phyloP scores from a whole-genome alignment of 2,113 vertebrate genomes.

The Melanerpes formicivorus region DNA sequence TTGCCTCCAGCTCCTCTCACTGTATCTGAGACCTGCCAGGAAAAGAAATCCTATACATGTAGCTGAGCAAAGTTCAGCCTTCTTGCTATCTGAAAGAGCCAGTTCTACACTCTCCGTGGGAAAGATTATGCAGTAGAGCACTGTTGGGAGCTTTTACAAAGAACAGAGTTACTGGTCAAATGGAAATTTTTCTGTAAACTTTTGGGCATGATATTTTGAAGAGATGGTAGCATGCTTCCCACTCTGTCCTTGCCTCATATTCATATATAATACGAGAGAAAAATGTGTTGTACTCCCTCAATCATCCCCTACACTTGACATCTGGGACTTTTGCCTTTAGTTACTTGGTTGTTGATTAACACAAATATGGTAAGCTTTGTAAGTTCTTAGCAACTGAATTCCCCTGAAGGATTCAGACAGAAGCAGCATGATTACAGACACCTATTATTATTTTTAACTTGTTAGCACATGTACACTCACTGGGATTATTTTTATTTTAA shows the following conservation, averaged over 20 bases:
- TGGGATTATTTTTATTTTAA: constrained; percentile 23
- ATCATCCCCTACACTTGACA: neutral
- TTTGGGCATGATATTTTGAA: neutral
- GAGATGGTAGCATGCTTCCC: neutral
- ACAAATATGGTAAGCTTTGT: neutral
- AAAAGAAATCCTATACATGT: neutral
- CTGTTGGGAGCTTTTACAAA: neutral
- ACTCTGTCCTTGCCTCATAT: constrained; percentile 1
- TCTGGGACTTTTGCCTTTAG: constrained; percentile 12
- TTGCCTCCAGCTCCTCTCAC: neutral
- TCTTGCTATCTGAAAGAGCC: neutral
- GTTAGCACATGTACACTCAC: constrained; percentile 20
- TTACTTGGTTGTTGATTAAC: constrained; percentile 22
- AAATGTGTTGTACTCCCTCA: neutral
- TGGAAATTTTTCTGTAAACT: neutral
- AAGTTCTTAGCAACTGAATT: constrained; percentile 23
- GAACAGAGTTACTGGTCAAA: neutral
- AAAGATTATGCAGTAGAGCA: neutral
- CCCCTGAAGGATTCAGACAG: constrained; percentile 17
- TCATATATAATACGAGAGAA: neutral
- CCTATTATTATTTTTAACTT: constrained; percentile 61
- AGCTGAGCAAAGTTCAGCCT: neutral
- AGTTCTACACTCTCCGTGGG: neutral
- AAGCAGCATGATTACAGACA: constrained; percentile 39
- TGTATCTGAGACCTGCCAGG: neutral